Base-by-base conservation (phyloP, 2,113 vertebrate species). In the Piaya cayana region DNA sequence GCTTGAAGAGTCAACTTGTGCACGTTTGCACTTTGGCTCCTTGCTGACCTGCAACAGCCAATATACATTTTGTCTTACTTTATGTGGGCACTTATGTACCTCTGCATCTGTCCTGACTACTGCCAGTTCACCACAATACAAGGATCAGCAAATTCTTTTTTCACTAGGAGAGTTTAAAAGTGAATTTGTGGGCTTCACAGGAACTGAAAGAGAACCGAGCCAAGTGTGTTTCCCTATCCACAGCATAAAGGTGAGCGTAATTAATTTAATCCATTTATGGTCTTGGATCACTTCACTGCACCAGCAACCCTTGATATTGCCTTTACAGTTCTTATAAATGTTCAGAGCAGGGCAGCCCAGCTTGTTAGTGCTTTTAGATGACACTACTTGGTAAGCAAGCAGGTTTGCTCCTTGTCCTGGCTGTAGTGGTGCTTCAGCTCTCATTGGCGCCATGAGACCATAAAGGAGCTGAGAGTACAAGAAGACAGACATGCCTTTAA, bases 351-450 rank as follows among this genome's bases (percentile, higher is more conserved):
- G n/a, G 50, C 30, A 37, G 80, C 27, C 20, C 1, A 1, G 25
- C 18, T 16, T 15, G 36, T 5, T 71, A 3, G 27, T 2, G 29
- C 52, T 9, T 50, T 30, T 21, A 12, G 8, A 5, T 2, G 55
- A 1, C 62, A 29, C 45, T 2, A 18, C 39, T 20, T 1, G 2
- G 26, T 0, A 17, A 15, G 4, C 0, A 0, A 45, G 47, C 45
- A 29, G 8, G 9, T 20, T 9, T 19, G 39, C 49, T 55, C 15
- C 59, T 29, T 50, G 37, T 39, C 15, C 21, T 0, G 6, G 23
- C 6, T 22, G 20, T 19, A 1, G 7, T 0, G 16, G 12, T 18
- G 25, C 45, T 49, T 11, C 55, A 82, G 42, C 64, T 53, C 49
- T 21, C 34, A 0, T 5, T 6, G 15, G 8, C 32, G 45, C 11